These are phyloP conservation scores for Pterocles orientalis DNA, from an alignment of 2,113 vertebrate species.

Conservation along the genomic window DNA sequence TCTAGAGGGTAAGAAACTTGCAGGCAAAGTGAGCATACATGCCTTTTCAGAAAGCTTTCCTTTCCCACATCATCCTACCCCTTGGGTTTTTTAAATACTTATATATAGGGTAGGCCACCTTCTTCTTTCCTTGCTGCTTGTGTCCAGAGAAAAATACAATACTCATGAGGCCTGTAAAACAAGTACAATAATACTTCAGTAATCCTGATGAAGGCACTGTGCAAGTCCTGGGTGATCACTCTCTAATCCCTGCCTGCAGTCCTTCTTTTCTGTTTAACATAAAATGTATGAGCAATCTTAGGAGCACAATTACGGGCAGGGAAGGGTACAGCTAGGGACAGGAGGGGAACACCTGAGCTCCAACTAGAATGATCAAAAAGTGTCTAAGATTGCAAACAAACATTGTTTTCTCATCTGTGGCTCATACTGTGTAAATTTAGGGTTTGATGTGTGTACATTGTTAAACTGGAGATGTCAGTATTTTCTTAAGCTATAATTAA, in stretches of 20 bases:
- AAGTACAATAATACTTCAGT: not conserved
- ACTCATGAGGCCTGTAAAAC: not conserved
- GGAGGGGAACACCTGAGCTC: not conserved
- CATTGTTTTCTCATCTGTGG: not conserved
- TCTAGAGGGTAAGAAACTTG: not conserved
- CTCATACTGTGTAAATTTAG: not conserved
- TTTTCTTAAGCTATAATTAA: not conserved
- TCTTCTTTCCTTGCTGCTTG: not conserved
- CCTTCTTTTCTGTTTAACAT: not conserved
- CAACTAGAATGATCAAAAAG: not conserved
- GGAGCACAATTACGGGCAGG: not conserved
- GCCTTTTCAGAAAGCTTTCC: not conserved
- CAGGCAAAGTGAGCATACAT: not conserved
- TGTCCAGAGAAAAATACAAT: not conserved
- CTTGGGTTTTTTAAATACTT: not conserved
- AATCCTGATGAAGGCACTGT: not conserved
- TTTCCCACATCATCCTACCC: not conserved
- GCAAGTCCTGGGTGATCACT: not conserved
- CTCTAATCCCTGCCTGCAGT: not conserved
- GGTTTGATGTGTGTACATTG: not conserved
- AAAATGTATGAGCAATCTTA: not conserved
- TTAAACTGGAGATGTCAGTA: not conserved
- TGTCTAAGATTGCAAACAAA: not conserved
- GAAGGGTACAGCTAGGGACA: not conserved
- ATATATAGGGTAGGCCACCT: not conserved